Conservation (phyloP, 2,888 invertebrate species). For the Mactromeris polynyma region DNA sequence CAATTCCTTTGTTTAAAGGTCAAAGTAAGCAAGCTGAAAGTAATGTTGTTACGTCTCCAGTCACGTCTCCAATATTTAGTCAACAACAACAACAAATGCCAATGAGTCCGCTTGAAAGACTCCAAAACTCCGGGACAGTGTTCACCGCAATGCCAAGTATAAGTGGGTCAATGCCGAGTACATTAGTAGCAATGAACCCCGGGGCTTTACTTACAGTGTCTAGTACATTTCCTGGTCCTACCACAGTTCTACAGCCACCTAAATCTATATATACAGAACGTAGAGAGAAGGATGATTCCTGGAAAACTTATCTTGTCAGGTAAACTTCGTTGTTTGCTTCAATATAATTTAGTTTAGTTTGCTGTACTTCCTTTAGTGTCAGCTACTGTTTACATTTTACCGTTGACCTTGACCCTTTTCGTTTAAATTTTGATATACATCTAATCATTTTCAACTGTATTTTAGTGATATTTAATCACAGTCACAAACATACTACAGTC, state of each 20-base stretch:
- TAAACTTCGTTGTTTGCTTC: conserved; percentile 67
- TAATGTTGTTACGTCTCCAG: not conserved
- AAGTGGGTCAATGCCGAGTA: conserved; percentile 27
- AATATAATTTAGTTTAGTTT: too few species aligned
- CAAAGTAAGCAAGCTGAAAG: conserved; percentile 1
- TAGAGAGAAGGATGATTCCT: conserved; percentile 88
- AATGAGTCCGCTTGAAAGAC: not conserved
- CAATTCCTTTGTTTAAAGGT: conserved; percentile 71
- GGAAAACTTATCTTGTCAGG: conserved; percentile 89
- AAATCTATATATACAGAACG: conserved; percentile 76
- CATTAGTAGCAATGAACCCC: conserved; percentile 60
- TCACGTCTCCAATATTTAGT: not conserved
- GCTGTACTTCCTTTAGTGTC: too few species aligned
- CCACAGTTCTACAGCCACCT: conserved; percentile 65
- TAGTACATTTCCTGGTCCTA: conserved; percentile 44
- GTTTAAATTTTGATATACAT: too few species aligned
- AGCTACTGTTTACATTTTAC: too few species aligned
- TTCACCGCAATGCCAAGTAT: conserved; percentile 13
- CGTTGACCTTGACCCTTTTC: too few species aligned
- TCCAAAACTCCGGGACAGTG: conserved; percentile 16
- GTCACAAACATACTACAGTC: too few species aligned
- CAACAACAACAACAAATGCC: not conserved
- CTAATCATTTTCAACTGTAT: too few species aligned
- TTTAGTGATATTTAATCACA: too few species aligned
- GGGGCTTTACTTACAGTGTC: conserved; percentile 66